Evolutionary conservation across 2,888 invertebrate species (phyloP).

Genomic region (Tenthredo livida): DNA sequence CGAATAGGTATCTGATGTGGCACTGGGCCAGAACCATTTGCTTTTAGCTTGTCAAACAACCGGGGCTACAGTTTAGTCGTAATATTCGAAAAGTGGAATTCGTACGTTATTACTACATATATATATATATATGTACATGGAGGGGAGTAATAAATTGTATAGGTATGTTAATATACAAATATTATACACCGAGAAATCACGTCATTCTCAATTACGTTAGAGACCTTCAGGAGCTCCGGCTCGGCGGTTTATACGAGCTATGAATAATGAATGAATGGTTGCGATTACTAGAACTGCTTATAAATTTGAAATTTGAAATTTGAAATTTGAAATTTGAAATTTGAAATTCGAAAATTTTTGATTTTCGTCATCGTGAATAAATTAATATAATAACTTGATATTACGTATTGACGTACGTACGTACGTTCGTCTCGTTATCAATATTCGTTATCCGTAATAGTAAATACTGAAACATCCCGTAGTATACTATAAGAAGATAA

Average conservation of each 20-base stretch:
- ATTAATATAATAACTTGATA: not conserved
- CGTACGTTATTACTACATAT: not conserved
- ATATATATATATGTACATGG: not conserved
- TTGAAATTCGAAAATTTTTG: too few species aligned
- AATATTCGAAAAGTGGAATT: not conserved
- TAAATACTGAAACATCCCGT: conserved; percentile 12
- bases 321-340: too few species aligned
- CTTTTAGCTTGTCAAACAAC: conserved; percentile 34
- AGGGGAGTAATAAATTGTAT: not conserved
- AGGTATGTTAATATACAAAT: not conserved
- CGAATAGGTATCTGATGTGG: not conserved
- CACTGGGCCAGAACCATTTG: conserved; percentile 35
- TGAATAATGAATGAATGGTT: not conserved
- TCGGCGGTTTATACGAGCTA: not conserved
- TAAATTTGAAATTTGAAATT: not conserved
- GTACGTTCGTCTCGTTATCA: not conserved
- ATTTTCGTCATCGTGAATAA: too few species aligned
- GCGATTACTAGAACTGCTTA: too few species aligned
- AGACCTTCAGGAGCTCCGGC: not conserved
- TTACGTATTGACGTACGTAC: not conserved
- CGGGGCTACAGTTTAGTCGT: conserved; percentile 21
- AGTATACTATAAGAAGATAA: conserved; percentile 19
- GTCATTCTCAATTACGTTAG: conserved; percentile 3
- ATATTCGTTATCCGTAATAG: not conserved
- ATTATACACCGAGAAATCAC: not conserved